Base-by-base conservation (phyloP, 23 tunicate genomes). In the Ciona savignyi region DNA sequence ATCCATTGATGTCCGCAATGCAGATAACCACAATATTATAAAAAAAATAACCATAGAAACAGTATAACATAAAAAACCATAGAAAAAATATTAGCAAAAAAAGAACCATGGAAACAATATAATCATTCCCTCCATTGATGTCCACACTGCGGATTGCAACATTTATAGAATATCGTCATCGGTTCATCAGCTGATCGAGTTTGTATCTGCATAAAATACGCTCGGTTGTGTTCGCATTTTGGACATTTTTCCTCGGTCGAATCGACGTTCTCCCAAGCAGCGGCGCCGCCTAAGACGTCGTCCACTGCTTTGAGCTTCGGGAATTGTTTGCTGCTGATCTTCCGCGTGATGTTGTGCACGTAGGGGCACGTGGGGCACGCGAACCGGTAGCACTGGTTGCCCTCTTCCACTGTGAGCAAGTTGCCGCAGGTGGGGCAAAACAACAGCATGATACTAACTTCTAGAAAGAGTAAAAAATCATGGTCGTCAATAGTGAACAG, bases 181-280 rank as follows among this genome's bases (percentile, higher is more conserved):
- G 96, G 96, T 61, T 89, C 96, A 62, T 89, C 96, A 34, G 96
- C 96, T 19, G 96, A 89, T 0, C 96, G 81, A 63, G 89, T 89
- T 79, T 89, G 96, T 28, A 89, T 83, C 63, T 89, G 89, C 96
- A 83, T 89, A 82, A 89, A 89, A 48, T 78, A 89, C 30, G 96
- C 96, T 49, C 85, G 67, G 30, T 63, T 63, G 74, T 89, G 89
- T 63, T 89, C 89, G 73, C 96, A 89, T 63, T 85, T 93, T 4
- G 98, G 88, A 72, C 98, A 93, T 31, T 87, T 86, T 77, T 93
- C 98, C 61, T 93, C 93, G 27, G 92, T 93, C 1, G 98, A 86
- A 73, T 93, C 93, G n/a, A 86, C 98, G 72, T 93, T 93, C 51
- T 85, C 88, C 98, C 98, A 93, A 0, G 98, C 98, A 1, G 88